phyloP scores from a whole-genome alignment of 2,113 vertebrate genomes.

The Amazona guildingii region DNA sequence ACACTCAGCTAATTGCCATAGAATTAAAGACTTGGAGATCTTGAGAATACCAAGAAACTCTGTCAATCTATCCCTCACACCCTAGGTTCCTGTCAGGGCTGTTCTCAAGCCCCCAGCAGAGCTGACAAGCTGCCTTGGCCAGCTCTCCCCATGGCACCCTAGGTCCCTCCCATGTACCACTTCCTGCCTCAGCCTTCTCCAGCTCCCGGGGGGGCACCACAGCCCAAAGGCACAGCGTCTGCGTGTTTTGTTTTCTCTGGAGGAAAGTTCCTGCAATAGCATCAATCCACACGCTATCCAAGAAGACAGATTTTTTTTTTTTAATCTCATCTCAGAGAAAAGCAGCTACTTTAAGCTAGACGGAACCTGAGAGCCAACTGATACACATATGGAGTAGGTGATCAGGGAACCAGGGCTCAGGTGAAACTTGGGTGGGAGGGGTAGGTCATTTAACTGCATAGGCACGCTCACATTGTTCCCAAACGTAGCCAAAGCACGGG shows the following conservation, averaged over 20 bases:
- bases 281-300: not conserved
- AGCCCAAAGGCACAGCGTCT: not conserved
- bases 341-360: not conserved
- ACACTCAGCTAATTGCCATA: not conserved
- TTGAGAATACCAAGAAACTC: not conserved
- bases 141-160: not conserved
- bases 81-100: not conserved
- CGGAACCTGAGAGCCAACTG: not conserved
- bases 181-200: not conserved
- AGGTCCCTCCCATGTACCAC: no score
- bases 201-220: no score
- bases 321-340: not conserved
- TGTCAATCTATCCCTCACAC: not conserved
- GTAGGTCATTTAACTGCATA: not conserved
- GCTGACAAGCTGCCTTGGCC: rapidly evolving
- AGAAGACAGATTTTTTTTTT: not conserved
- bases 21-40: not conserved
- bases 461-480: not conserved
- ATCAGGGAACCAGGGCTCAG: not conserved
- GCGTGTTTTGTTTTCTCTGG: not conserved
- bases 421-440: no score
- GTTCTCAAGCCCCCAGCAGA: not conserved
- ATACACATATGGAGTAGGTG: rapidly evolving
- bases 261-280: not conserved
- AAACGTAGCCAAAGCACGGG: not conserved